phyloP scores from a whole-genome alignment of 2,888 invertebrate genomes.

The Cataglyphis rosenhaueri region DNA sequence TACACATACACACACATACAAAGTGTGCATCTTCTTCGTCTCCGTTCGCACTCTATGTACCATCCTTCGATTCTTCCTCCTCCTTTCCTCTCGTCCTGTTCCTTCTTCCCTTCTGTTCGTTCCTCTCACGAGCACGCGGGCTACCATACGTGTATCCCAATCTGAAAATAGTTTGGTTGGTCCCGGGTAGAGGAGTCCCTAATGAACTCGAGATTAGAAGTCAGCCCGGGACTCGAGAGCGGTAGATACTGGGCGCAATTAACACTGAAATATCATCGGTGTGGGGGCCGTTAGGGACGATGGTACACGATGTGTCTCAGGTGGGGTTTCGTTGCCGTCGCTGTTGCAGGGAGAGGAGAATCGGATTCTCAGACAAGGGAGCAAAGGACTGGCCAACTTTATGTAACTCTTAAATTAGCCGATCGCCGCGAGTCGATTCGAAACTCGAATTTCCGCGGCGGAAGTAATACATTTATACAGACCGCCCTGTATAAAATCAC shows the following conservation, averaged over 20 bases:
- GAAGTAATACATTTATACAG: conserved; percentile 17
- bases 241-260: conserved; percentile 82
- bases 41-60: conserved; percentile 51
- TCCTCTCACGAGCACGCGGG: conserved; percentile 37
- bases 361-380: conserved; percentile 72
- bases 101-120: conserved; percentile 41
- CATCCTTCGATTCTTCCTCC: conserved; percentile 51
- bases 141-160: conserved; percentile 66
- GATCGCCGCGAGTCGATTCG: conserved; percentile 60
- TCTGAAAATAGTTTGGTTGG: conserved; percentile 77
- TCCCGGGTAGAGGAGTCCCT: conserved; percentile 72
- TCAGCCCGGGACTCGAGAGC: conserved; percentile 74
- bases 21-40: conserved; percentile 34
- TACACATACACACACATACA: not conserved
- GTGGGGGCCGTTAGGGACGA: conserved; percentile 75
- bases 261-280: conserved; percentile 84
- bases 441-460: conserved; percentile 42
- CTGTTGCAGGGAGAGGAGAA: conserved; percentile 56
- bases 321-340: conserved; percentile 58
- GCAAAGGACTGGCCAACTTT: conserved; percentile 76
- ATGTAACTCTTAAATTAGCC: conserved; percentile 77
- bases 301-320: conserved; percentile 70
- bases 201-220: conserved; percentile 84
- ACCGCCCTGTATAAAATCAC: not conserved
- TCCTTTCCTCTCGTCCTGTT: conserved; percentile 41